Evolutionary conservation across 2,113 vertebrate species (phyloP).

Genomic region (Capreolus pygargus): DNA sequence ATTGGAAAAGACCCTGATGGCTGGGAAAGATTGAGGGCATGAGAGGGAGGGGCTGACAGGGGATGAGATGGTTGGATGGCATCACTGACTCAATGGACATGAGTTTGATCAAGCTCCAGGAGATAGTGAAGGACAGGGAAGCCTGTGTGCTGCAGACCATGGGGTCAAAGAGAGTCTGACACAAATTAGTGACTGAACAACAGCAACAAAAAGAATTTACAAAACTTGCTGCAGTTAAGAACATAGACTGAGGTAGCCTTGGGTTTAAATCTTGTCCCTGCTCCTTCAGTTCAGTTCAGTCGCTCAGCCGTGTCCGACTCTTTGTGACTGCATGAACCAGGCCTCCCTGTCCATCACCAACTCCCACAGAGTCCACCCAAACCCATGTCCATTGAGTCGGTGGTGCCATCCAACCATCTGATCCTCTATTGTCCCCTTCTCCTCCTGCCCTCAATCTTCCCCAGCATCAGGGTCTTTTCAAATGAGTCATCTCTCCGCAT

Average conservation of each 20-base stretch:
- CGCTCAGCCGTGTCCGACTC: background rate
- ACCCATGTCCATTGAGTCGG: background rate
- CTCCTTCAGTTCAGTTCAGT: background rate
- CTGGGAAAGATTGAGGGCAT: background rate
- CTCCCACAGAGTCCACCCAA: background rate
- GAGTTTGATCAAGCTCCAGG: background rate
- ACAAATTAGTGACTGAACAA: background rate
- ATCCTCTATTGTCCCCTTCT: background rate
- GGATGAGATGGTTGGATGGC: background rate
- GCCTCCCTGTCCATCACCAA: background rate
- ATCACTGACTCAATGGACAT: background rate
- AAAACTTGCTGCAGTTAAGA: background rate
- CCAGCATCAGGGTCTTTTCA: background rate
- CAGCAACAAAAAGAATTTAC: background rate
- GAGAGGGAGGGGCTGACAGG: background rate
- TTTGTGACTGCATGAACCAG: background rate
- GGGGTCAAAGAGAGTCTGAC: background rate
- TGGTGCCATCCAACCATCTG: background rate
- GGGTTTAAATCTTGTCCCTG: background rate
- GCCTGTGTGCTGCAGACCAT: background rate
- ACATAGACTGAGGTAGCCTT: background rate
- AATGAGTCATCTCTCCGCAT: background rate
- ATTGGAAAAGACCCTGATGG: background rate
- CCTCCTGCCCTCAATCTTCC: background rate
- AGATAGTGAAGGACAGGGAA: background rate